Evolutionary conservation across 2,888 invertebrate genomes (phyloP).

Genomic region (Harpagoxenus sublaevis): DNA sequence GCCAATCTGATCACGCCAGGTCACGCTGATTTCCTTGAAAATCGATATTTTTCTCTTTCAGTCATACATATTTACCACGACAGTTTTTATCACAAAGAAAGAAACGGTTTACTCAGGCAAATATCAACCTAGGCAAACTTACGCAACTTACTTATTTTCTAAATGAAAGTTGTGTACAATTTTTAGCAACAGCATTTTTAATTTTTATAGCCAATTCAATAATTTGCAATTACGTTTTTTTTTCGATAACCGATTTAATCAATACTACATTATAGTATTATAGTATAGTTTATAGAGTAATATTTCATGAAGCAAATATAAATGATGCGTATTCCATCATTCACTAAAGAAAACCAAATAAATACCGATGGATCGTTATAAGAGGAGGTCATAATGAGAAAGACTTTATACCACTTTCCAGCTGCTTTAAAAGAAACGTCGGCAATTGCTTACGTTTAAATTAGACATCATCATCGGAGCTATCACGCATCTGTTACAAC

Average conservation of each 20-base stretch:
- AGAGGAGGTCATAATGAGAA: neutral
- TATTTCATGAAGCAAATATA: neutral
- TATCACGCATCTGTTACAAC: slow-evolving; percentile 33
- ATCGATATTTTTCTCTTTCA: slow-evolving; percentile 14
- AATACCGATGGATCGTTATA: neutral
- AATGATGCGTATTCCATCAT: neutral
- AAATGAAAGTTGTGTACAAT: neutral
- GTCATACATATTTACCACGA: neutral
- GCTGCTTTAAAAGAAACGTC: neutral
- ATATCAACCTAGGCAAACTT: neutral
- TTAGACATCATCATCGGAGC: slow-evolving; percentile 21
- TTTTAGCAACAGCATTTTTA: neutral
- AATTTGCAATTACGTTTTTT: neutral
- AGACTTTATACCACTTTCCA: neutral
- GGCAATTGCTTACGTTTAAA: slow-evolving; percentile 1
- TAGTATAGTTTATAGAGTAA: neutral
- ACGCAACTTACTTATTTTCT: neutral
- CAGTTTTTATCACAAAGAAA: neutral
- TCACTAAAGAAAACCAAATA: neutral
- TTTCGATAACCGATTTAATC: neutral
- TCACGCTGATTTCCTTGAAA: slow-evolving; percentile 42
- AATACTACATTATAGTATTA: neutral
- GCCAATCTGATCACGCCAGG: slow-evolving; percentile 19
- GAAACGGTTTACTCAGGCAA: neutral
- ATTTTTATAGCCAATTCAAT: neutral